These are phyloP conservation scores for Megaustenia siamemsis DNA, from an alignment of 2,888 invertebrate species.

Conservation along the genomic window DNA sequence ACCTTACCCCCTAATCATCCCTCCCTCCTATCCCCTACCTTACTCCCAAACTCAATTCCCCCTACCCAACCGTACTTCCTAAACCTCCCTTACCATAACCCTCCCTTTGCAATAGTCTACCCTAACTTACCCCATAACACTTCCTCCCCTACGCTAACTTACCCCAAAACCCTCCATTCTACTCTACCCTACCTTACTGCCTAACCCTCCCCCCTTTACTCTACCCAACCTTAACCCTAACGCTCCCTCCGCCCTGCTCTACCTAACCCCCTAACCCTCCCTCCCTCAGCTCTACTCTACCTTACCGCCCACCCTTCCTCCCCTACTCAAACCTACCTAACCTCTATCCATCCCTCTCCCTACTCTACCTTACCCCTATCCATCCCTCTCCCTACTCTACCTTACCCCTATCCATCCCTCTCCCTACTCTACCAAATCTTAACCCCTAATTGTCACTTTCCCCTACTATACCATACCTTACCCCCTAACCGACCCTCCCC, in stretches of 20 bases:
- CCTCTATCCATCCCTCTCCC: constrained; percentile 1
- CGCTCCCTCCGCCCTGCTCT: too few species aligned
- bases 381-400: neutral
- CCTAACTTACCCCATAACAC: too few species aligned
- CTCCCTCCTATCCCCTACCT: too few species aligned
- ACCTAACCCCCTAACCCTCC: too few species aligned
- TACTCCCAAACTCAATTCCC: too few species aligned
- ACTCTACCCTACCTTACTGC: constrained; percentile 5
- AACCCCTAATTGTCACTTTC: neutral
- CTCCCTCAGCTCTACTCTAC: too few species aligned
- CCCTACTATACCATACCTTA: neutral
- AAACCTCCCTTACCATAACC: too few species aligned
- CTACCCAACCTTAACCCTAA: constrained; percentile 5
- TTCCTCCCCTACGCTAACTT: too few species aligned
- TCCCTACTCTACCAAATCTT: neutral
- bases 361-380: constrained; percentile 10
- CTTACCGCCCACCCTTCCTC: constrained; percentile 28
- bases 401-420: constrained; percentile 18
- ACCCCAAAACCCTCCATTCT: neutral
- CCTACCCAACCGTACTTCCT: too few species aligned
- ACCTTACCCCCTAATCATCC: too few species aligned
- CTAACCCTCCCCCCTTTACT: constrained; percentile 37
- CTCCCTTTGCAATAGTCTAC: too few species aligned
- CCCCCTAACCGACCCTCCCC: neutral
- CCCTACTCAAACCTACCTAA: constrained; percentile 22